Percentiles rank a stretch among this genome's conserved stretches.
Evolutionary conservation across 2,113 vertebrate genomes (phyloP).

Genomic region (Oostethus manadensis): DNA sequence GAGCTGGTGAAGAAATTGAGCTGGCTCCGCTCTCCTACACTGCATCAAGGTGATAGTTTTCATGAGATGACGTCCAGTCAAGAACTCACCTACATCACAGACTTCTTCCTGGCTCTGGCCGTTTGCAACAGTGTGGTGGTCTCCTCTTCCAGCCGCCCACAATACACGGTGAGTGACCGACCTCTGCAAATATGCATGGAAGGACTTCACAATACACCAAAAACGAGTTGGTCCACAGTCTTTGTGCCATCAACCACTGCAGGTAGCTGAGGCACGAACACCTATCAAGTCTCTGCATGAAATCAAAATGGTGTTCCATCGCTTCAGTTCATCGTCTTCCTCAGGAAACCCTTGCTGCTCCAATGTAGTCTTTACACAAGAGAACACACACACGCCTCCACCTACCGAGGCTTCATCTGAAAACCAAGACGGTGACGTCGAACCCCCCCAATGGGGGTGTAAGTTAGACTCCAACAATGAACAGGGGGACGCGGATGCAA

Average conservation of each 20-base stretch:
- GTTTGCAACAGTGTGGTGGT: conserved; percentile 94
- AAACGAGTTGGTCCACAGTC: background rate
- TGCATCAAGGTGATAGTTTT: conserved; percentile 1
- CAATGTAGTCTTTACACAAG: conserved; percentile 68
- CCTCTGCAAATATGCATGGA: background rate
- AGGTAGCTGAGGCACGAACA: conserved; percentile 62
- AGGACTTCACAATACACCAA: background rate
- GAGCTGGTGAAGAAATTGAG: conserved; percentile 77
- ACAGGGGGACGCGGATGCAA: background rate
- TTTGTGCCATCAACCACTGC: conserved; percentile 2
- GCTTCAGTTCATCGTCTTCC: conserved; percentile 73
- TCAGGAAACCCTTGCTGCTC: conserved; percentile 65
- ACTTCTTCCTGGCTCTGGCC: conserved; percentile 90
- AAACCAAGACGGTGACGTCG: background rate
- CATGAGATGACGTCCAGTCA: conserved; percentile 10
- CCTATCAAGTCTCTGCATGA: conserved; percentile 82
- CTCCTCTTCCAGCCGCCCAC: conserved; percentile 76
- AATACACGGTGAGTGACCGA: conserved; percentile 69
- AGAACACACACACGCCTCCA: conserved; percentile 48
- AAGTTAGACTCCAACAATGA: background rate
- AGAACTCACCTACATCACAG: conserved; percentile 77
- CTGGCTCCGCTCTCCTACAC: conserved; percentile 60
- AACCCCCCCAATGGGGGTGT: background rate
- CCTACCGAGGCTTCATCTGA: background rate
- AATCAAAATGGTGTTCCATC: conserved; percentile 84